Base-by-base conservation (phyloP, 1,140 invertebrate genomes). In the Pemphigus obesinymphae region DNA sequence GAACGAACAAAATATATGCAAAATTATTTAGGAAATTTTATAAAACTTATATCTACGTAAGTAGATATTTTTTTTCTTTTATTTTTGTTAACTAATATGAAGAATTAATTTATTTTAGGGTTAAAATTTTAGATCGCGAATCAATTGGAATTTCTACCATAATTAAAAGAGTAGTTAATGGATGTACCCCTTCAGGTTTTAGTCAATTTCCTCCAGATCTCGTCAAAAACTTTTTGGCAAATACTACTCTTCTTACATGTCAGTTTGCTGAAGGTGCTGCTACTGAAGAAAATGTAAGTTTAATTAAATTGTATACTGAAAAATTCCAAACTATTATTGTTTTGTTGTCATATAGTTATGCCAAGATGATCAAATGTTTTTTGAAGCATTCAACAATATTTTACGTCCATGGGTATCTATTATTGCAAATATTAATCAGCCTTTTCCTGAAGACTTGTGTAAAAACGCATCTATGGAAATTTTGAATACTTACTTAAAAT, bases 401-500 rank as follows among this genome's bases (percentile, higher is more conserved):
- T 87, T 96, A n/a, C 91, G 93, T 85, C 91, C 92, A 0, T 97
- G 95, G 95, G 89, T 91, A 61, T 89, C 89, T 43, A 87, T 94
- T 82, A 86, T 92, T 11, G 89, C 89, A 83, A 90, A 92, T 43
- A 85, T 84, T 20, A 68, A 76, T 20, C 85, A 89, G 3, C 85
- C 88, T 84, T 90, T 91, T 48, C 90, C 90, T 23, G 84, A 87
- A 6, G 89, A 90, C 84, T 88, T 88, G 84, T 90, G 85, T 72
- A 87, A 89, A 78, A 88, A 89, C 83, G 89, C 88, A 83, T 87
- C 88, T 17, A 84, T 86, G 1, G 88, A 89, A 83, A 89, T 96
- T 83, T 95, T 97, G 86, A 93, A 94, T 85, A 91, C 90, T 13
- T 96, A 95, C 86, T 85, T 97, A n/a, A 91, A 93, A 84, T 93